Base-by-base conservation (phyloP, 2,888 invertebrate genomes). In the Conistra vaccinii region DNA sequence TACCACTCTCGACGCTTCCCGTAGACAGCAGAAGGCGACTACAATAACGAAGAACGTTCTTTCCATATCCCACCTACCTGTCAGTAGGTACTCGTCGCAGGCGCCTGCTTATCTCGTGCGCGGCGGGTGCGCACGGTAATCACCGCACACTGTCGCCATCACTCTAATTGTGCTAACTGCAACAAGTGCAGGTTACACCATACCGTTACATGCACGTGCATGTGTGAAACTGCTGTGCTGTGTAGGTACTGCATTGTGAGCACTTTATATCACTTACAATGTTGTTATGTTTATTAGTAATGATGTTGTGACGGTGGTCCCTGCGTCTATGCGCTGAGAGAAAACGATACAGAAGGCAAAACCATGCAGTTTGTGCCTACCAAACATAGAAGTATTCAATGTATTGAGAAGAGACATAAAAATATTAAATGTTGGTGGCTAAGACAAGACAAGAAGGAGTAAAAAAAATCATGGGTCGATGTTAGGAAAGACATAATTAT, bases 61-160 rank as follows among this genome's bases (percentile, higher is more conserved):
- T 12, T 29, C 45, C 63, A 45, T 63, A 63, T 20, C 26, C 3
- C 12, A 29, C 23, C 29, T 9, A 9, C 23, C 23, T 17, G 57
- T 17, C 29, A 7, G 51, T 23, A 65, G 23, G 2, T 20, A 29
- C 10, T n/a, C 20, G 17, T 6, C 20, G n/a, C n/a, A 17, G 77
- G 60, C 57, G 53, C 58, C 63, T 20, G 58, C 80, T 60, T 73
- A 80, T 55, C 77, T 45, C 17, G 32, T 17, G 32, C 23, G 45
- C 51, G 66, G 51, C 45, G 42, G 57, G 42, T 48, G 81, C 65
- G 42, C 61, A 35, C 57, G 29, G n/a, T 80, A 53, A 80, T 39
- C 32, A 39, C 76, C 14, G 39, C 79, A 48, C 53, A n/a, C 61
- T 14, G 62, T 53, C 57, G 53, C 62, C 57, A 32, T 42, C 20